Conservation (phyloP, 1,140 invertebrate genomes). For the Sipha flava region DNA sequence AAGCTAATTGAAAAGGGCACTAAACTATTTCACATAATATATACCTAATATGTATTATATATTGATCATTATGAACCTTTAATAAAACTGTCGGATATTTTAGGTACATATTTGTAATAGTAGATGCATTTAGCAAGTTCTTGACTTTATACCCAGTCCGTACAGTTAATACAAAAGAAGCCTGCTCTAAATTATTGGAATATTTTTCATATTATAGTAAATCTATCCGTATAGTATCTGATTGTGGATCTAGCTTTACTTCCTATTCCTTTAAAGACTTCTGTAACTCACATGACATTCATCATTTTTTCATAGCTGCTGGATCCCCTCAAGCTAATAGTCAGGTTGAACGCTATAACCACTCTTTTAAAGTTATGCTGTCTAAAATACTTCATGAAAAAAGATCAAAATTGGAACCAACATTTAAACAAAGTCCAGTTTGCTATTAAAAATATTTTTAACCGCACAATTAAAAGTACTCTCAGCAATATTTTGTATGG, state of each 20-base stretch:
- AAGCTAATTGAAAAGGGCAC: background rate
- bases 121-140: conserved; percentile 40
- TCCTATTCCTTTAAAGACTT: conserved; percentile 34
- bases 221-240: conserved; percentile 34
- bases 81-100: background rate
- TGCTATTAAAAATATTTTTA: conserved; percentile 35
- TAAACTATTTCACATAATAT: background rate
- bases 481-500: conserved; percentile 36
- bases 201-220: conserved; percentile 33
- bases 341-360: conserved; percentile 2
- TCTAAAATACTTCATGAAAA: background rate
- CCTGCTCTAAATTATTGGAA: conserved; percentile 9
- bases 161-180: conserved; percentile 30
- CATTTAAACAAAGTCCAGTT: conserved; percentile 31
- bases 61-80: conserved; percentile 8
- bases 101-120: conserved; percentile 39
- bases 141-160: conserved; percentile 28
- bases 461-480: conserved; percentile 31
- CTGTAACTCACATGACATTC: background rate
- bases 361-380: background rate
- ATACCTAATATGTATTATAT: too few species aligned
- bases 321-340: background rate
- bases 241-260: conserved; percentile 35
- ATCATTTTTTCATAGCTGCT: background rate
- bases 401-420: conserved; percentile 28